Evolutionary conservation across 2,797 vertebrate species (phyloP).

Genomic region (Dallia pectoralis): DNA sequence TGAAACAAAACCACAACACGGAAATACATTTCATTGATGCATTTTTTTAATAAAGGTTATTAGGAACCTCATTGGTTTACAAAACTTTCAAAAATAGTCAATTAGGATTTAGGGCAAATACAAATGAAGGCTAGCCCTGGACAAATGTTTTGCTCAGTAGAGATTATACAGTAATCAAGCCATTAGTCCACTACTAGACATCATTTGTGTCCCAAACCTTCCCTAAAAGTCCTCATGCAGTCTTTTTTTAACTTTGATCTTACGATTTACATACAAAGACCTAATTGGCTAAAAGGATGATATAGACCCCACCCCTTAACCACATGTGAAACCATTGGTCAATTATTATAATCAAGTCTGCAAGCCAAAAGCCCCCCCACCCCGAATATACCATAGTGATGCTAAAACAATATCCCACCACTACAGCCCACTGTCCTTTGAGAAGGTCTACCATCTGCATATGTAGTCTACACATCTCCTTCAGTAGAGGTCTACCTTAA

Average conservation of each 20-base stretch:
- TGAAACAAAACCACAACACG: not conserved
- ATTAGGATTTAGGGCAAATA: not conserved
- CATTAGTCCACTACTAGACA: no score
- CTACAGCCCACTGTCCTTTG: not conserved
- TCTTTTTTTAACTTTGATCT: no score
- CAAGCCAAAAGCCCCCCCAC: no score
- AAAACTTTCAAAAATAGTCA: conserved; percentile 8
- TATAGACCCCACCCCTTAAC: no score
- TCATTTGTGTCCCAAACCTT: no score
- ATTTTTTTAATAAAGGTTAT: conserved; percentile 1
- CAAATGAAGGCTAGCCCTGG: not conserved
- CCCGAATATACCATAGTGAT: not conserved
- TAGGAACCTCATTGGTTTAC: conserved; percentile 17
- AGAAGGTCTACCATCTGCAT: not conserved
- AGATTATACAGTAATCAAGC: no score
- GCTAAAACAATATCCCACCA: not conserved
- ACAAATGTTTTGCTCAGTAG: no score
- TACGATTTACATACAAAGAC: no score
- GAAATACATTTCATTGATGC: not conserved
- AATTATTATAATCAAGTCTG: no score
- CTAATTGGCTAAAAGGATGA: no score
- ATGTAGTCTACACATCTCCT: conserved; percentile 11
- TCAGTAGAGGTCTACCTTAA: not conserved
- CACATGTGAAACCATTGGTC: no score
- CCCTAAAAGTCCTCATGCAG: no score